phyloP scores from a whole-genome alignment of 2,113 vertebrate genomes.

The Vireo altiloquus region DNA sequence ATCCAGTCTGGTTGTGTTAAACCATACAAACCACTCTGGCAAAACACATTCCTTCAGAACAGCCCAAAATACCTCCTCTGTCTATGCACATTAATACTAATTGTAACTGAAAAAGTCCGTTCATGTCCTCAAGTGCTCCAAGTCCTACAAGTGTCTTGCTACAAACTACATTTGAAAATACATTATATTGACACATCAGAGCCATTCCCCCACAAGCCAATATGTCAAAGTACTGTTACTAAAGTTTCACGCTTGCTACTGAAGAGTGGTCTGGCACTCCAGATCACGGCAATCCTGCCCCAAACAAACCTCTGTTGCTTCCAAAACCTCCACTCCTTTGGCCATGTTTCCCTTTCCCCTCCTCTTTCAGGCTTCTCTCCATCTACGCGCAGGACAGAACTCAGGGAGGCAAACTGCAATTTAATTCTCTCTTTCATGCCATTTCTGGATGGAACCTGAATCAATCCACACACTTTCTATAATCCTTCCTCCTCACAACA shows the following conservation, averaged over 20 bases:
- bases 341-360: background rate
- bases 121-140: background rate
- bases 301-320: background rate
- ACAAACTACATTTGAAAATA: background rate
- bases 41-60: background rate
- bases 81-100: background rate
- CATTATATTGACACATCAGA: background rate
- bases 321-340: background rate
- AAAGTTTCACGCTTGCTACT: background rate
- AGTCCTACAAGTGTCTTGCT: background rate
- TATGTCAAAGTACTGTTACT: background rate
- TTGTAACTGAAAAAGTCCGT: background rate
- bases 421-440: background rate
- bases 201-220: background rate
- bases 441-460: background rate
- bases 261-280: background rate
- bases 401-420: background rate
- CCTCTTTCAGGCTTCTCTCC: background rate
- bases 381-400: background rate
- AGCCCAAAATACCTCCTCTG: background rate
- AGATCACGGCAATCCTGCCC: background rate
- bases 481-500: background rate
- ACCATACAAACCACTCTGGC: background rate
- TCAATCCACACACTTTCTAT: accelerated
- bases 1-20: background rate